phyloP scores from a whole-genome alignment of 2,113 vertebrate species.

The Parus major region DNA sequence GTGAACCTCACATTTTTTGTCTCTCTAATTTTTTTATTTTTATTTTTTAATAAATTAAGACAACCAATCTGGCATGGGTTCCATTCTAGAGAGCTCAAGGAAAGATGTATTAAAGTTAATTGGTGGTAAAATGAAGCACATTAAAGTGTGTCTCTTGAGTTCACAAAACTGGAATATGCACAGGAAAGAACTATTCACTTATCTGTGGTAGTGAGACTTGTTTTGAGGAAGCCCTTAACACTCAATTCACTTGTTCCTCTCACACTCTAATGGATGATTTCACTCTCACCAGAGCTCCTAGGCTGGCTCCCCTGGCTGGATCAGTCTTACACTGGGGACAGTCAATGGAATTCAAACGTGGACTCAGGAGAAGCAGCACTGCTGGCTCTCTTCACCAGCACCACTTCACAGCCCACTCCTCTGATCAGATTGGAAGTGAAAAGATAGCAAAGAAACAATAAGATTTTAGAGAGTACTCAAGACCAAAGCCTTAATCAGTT shows the following conservation, averaged over 20 bases:
- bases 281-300: background rate
- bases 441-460: background rate
- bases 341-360: background rate
- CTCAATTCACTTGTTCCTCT: background rate
- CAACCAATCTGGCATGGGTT: slow-evolving; percentile 27
- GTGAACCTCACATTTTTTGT: slow-evolving; percentile 14
- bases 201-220: background rate
- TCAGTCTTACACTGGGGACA: background rate
- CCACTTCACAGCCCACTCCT: background rate
- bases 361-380: background rate
- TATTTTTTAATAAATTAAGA: background rate
- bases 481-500: background rate
- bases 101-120: slow-evolving; percentile 58
- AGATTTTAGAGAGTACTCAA: background rate
- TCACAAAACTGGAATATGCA: slow-evolving; percentile 31
- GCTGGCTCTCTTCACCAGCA: background rate
- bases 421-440: background rate
- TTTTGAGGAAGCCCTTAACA: slow-evolving; percentile 21
- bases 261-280: no score
- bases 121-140: slow-evolving; percentile 55
- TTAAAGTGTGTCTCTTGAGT: slow-evolving; percentile 13
- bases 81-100: slow-evolving; percentile 14
- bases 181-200: slow-evolving; percentile 36
- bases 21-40: background rate
- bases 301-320: background rate